phyloP scores from a whole-genome alignment of 2,888 invertebrate genomes.

The Acleris holmiana region DNA sequence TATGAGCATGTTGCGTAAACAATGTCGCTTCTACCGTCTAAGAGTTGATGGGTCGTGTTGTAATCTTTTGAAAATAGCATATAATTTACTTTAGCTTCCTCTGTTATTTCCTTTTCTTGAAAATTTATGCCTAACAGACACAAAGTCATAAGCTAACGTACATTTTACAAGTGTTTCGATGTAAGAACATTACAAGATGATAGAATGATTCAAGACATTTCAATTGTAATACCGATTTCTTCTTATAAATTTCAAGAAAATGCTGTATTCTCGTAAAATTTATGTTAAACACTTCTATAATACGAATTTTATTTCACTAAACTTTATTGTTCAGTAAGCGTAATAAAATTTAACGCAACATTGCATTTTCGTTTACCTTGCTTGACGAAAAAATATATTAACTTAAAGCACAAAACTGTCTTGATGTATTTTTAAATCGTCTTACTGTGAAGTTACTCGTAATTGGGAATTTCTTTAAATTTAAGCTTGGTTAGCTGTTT shows the following conservation, averaged over 20 bases:
- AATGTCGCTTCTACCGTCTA: conserved; percentile 53
- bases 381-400: background rate
- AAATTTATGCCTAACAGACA: background rate
- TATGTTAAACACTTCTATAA: background rate
- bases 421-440: too few species aligned
- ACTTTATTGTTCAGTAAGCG: conserved; percentile 5
- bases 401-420: background rate
- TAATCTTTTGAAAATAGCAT: conserved; percentile 49
- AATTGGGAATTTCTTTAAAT: too few species aligned
- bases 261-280: background rate
- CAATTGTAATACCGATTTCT: too few species aligned
- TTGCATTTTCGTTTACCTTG: conserved; percentile 7
- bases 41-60: conserved; percentile 54
- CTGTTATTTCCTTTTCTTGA: conserved; percentile 44
- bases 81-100: conserved; percentile 51
- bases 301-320: background rate
- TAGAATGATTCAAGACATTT: too few species aligned
- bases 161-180: too few species aligned
- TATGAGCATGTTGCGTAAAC: conserved; percentile 52
- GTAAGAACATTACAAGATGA: too few species aligned
- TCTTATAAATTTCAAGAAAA: background rate
- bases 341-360: conserved; percentile 24
- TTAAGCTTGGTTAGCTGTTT: too few species aligned
- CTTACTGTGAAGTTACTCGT: too few species aligned
- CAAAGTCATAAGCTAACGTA: background rate